Evolutionary conservation across 1,140 invertebrate species (phyloP).

Genomic region (Coenobita brevimanus): DNA sequence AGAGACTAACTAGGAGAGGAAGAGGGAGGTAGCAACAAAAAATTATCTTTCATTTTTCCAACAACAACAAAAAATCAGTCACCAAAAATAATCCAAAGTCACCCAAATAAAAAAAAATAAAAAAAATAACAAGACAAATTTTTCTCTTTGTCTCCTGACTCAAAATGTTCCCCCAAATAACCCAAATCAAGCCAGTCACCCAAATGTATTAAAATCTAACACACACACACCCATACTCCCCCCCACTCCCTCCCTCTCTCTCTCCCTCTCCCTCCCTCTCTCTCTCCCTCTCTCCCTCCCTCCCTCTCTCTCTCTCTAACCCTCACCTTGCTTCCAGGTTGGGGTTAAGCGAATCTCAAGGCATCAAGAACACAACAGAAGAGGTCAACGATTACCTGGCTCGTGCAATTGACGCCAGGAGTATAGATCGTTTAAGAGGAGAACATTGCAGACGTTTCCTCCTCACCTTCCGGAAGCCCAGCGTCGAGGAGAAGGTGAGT

Average conservation of each 20-base stretch:
- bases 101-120: not conserved
- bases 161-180: too few species aligned
- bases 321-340: constrained; percentile 75
- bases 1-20: too few species aligned
- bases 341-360: constrained; percentile 77
- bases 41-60: too few species aligned
- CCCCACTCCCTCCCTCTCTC: not conserved
- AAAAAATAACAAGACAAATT: not conserved
- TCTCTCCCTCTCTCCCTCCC: not conserved
- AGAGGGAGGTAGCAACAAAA: too few species aligned
- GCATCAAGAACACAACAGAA: constrained; percentile 82
- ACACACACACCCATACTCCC: not conserved
- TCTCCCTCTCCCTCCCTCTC: not conserved
- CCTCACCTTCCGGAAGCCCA: constrained; percentile 84
- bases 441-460: constrained; percentile 89
- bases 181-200: too few species aligned
- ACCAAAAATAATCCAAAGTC: too few species aligned
- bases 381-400: constrained; percentile 96
- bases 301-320: not conserved
- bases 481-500: constrained; percentile 83
- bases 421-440: constrained; percentile 88
- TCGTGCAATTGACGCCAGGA: constrained; percentile 94
- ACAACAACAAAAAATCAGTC: too few species aligned
- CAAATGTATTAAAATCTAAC: not conserved
- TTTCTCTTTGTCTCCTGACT: not conserved